Evolutionary conservation across 2,797 vertebrate genomes (phyloP), one percentile per base, ranked within the genome.

Genomic region (Chloroceryle inda): DNA sequence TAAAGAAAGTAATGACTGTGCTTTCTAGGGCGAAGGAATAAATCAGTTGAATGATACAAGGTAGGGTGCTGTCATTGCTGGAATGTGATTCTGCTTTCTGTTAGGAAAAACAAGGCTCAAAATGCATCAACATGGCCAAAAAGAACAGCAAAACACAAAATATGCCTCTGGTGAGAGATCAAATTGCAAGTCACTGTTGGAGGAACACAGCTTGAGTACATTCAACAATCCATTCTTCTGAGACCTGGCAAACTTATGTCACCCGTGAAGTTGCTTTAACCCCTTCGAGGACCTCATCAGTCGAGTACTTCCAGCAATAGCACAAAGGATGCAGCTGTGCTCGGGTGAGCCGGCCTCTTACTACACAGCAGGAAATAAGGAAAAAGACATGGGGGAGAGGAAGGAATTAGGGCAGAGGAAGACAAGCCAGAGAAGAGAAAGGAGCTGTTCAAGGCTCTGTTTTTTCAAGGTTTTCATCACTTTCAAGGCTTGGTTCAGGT

Each of bases 101-200:
- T 76, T 67, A 85, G 78, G 77, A 62, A 89, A 95, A 93, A 87
- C 89, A 94, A 92, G 89, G 26, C 89, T 89, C 77, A 82, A 91
- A 92, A 79, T 59, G 67, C n/a, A 6, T 95, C 86, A 91, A 89
- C 50, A 56, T 17, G 56, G 81, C 55, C 67, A 22, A 21, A 94
- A 95, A 76, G 92, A 87, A 71, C 91, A 76, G 89, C 71, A 87
- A 58, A 92, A 27, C 55, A 73, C 84, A 81, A 96, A 94, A 95
- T 74, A 38, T 29, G 42, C 75, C 92, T 95, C 84, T 73, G 24
- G 89, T 89, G 95, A 91, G 81, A 85, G 56, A 76, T 85, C 84
- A 52, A 72, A 88, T 68, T 79, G 80, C 62, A 63, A 92, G 89
- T 59, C 81, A 67, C 47, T 35, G n/a, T 38, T 91, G 86, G 67